A percentile compares a stretch with the other conserved stretches of the same genome.
Conservation (phyloP, 2,888 invertebrate genomes). For the Tetrapedia diversipes region DNA sequence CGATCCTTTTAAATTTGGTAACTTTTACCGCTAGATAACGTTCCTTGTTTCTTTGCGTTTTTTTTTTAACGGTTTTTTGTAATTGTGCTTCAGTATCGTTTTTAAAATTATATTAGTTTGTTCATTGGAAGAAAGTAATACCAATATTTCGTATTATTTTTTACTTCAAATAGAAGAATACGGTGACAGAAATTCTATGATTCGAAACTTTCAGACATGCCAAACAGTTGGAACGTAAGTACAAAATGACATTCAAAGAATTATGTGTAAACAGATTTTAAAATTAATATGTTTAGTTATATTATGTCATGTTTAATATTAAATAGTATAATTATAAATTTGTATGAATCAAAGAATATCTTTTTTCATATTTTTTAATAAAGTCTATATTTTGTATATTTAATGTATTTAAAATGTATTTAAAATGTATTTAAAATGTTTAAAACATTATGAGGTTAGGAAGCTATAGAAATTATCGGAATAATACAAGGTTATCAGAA, state of each 20-base stretch:
- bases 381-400: no score
- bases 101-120: slow-evolving; percentile 13
- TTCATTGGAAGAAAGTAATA: not conserved
- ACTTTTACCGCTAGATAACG: slow-evolving; percentile 37
- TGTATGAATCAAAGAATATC: not conserved
- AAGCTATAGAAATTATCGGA: not conserved
- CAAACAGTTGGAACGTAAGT: slow-evolving; percentile 30
- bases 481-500: not conserved
- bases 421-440: not conserved
- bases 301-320: not conserved
- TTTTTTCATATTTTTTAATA: not conserved
- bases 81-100: not conserved
- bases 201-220: not conserved
- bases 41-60: not conserved
- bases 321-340: not conserved
- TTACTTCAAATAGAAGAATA: not conserved
- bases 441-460: slow-evolving; percentile 16
- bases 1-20: slow-evolving; percentile 2
- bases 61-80: slow-evolving; percentile 14
- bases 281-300: not conserved
- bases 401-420: no score
- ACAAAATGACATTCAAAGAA: slow-evolving; percentile 26
- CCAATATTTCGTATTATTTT: not conserved
- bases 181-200: not conserved
- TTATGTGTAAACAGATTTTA: slow-evolving; percentile 1